A percentile compares a stretch with the other conserved stretches of the same genome.
Evolutionary conservation across 2,888 invertebrate species (phyloP).

Genomic region (Drosophila melanosoma): DNA sequence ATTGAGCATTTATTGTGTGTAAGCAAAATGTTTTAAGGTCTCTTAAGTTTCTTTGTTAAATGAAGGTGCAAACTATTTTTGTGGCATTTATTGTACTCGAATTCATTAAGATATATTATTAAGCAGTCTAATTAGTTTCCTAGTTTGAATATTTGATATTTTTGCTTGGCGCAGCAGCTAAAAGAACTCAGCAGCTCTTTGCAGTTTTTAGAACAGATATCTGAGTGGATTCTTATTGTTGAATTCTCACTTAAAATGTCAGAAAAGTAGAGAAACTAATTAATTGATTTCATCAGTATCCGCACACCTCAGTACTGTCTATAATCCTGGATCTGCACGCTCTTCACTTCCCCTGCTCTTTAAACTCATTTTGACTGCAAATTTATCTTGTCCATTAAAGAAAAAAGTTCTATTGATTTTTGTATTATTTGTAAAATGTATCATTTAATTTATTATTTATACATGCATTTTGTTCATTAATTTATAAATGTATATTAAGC

Average conservation of each 20-base stretch:
- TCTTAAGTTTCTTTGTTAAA: neutral
- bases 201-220: too few relatives aligned
- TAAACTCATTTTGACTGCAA: neutral
- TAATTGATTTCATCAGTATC: neutral
- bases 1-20: neutral
- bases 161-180: too few relatives aligned
- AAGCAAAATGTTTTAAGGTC: neutral
- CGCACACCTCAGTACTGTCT: neutral
- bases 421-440: conserved; percentile 19
- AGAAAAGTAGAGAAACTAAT: neutral
- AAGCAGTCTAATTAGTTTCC: neutral
- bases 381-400: neutral
- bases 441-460: conserved; percentile 21
- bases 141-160: neutral
- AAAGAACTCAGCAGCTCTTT: too few relatives aligned
- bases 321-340: too few relatives aligned
- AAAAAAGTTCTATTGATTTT: conserved; percentile 20
- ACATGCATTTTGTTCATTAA: conserved; percentile 6
- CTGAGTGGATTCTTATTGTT: neutral
- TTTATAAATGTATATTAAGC: conserved; percentile 3
- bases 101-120: neutral
- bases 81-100: neutral
- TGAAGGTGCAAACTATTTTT: neutral
- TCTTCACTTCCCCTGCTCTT: neutral
- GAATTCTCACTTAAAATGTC: neutral